Evolutionary conservation across 2,113 vertebrate species (phyloP).

Genomic region (Actenoides hombroni): DNA sequence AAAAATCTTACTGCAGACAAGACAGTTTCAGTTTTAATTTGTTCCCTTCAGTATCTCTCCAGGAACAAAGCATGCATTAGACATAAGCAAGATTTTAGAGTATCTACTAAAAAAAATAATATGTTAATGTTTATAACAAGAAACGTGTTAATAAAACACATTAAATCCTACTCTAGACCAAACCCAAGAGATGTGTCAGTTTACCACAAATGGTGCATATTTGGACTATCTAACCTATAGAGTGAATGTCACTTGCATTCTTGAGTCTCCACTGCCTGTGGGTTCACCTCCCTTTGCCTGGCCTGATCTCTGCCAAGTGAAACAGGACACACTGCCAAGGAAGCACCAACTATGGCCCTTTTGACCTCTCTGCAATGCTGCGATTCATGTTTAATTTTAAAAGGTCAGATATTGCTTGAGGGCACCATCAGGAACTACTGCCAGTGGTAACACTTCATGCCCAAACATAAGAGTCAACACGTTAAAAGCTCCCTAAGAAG

Average conservation of each 20-base stretch:
- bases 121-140: neutral
- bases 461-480: neutral
- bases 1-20: neutral
- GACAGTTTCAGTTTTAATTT: neutral
- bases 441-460: neutral
- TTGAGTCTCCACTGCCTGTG: neutral
- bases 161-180: neutral
- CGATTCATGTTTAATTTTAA: neutral
- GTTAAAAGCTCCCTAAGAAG: neutral
- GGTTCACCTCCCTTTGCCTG: neutral
- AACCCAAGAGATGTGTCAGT: neutral
- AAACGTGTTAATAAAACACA: neutral
- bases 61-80: neutral
- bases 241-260: neutral
- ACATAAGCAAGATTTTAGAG: neutral
- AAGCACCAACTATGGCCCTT: neutral
- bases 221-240: neutral
- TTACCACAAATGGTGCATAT: neutral
- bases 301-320: neutral
- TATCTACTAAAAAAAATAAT: neutral
- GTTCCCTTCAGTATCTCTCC: neutral
- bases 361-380: neutral
- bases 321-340: constrained; percentile 7
- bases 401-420: neutral
- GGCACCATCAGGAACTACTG: neutral